phyloP scores from a whole-genome alignment of 1,140 invertebrate species.

The Drosophila neocordata region DNA sequence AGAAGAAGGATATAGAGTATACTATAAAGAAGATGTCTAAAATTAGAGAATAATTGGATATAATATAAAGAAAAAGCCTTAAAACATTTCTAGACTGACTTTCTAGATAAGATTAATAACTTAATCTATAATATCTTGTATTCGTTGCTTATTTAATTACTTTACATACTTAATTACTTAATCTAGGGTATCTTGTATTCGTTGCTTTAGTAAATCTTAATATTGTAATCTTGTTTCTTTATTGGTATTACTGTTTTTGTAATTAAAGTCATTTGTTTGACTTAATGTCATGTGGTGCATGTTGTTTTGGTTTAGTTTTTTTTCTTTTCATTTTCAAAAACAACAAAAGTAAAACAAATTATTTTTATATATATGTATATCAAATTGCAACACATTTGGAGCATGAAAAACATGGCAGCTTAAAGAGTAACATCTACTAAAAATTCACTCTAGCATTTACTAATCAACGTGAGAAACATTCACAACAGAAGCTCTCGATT shows the following conservation, averaged over 20 bases:
- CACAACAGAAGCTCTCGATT: conserved; percentile 38
- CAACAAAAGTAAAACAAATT: conserved; percentile 1
- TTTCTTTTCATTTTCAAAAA: conserved; percentile 47
- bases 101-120: too few relatives aligned
- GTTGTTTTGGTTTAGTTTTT: conserved; percentile 35
- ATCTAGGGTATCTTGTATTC: background rate
- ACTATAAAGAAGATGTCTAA: too few relatives aligned
- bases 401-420: conserved; percentile 51
- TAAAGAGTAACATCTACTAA: conserved; percentile 33
- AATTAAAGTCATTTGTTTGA: conserved; percentile 72
- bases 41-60: too few relatives aligned
- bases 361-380: conserved; percentile 33
- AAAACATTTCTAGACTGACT: too few relatives aligned
- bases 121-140: too few relatives aligned
- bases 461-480: conserved; percentile 69
- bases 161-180: too few relatives aligned
- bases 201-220: too few relatives aligned
- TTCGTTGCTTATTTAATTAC: too few relatives aligned
- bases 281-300: conserved; percentile 29
- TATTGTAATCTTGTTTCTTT: conserved; percentile 2
- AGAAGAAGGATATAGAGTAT: too few relatives aligned
- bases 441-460: conserved; percentile 19
- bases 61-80: too few relatives aligned
- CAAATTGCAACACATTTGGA: conserved; percentile 64
- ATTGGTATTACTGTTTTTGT: conserved; percentile 20